Base-by-base conservation (phyloP, 1,140 invertebrate species). In the Gonatopus flavifemur region DNA sequence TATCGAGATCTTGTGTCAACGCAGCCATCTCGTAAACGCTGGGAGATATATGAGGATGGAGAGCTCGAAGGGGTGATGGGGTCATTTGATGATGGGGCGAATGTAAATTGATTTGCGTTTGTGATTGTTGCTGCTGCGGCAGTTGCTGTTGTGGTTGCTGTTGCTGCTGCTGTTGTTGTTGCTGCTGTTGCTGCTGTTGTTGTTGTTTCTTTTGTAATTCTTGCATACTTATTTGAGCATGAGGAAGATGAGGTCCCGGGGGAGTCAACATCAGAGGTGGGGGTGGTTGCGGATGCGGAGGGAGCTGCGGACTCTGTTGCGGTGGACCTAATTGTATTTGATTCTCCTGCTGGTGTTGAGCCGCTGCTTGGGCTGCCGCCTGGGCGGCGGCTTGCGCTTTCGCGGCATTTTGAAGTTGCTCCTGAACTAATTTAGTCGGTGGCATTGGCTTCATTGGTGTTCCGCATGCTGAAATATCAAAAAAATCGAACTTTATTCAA, bases 11-110 rank as follows among this genome's bases (percentile, higher is more conserved):
- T 60, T 94, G 93, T 1, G 95, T 97, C 5, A 98, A 81, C 3
- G 95, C 94, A 3, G 94, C 94, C 88, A 98, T 95, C 76, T 98
- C 95, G 72, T 96, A 96, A 1, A 96, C 92, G 57, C 88, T 91
- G 1, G 86, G 90, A 18, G 89, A 89, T 64, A 91, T 86, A 63
- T 91, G 89, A 39, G 89, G 88, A 58, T 90, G 88, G 15, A 91
- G 80, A 25, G 78, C 81, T 18, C 86, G 82, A 77, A 91, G 81
- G 1, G 84, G 80, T 30, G 85, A 83, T 8, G 83, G 80, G 32
- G 84, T 83, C 69, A 82, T 82, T 62, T 81, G 83, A 44, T 80
- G 82, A 57, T 84, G 81, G 3, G 83, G 83, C 9, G 83, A 84
- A 42, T 82, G 83, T 30, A 80, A 74, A 38, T 74, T 82, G 46